Conservation (phyloP, 2,888 invertebrate genomes). For the Tetanocera ferruginea region DNA sequence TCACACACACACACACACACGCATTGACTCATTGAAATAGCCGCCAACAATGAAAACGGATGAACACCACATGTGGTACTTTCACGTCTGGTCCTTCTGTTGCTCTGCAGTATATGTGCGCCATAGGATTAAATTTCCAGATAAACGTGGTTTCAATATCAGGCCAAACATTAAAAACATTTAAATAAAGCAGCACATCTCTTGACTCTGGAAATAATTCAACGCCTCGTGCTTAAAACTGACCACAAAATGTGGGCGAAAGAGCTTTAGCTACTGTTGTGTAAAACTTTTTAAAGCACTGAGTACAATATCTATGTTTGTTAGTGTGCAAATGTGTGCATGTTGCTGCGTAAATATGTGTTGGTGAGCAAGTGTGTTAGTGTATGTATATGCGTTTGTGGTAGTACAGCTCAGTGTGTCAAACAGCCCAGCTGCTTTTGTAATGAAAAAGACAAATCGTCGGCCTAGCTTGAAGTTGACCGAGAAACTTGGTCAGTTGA, state of each 20-base stretch:
- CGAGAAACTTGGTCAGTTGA: not conserved
- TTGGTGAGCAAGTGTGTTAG: not conserved
- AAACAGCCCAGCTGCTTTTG: no score
- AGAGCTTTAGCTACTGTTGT: no score
- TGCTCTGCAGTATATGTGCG: not conserved
- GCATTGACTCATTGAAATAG: not conserved
- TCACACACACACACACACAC: not conserved
- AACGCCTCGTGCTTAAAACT: not conserved
- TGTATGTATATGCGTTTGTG: not conserved
- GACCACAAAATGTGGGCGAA: not conserved
- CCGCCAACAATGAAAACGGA: not conserved
- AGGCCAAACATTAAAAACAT: conserved; percentile 12
- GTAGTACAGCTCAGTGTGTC: not conserved
- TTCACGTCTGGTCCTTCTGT: not conserved
- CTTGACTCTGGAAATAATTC: not conserved
- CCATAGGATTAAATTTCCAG: conserved; percentile 22
- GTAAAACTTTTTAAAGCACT: not conserved
- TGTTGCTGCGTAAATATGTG: not conserved
- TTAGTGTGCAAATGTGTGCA: not conserved
- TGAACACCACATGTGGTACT: not conserved
- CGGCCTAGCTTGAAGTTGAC: no score
- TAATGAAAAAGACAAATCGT: no score
- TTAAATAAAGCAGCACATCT: not conserved
- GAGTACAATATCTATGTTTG: not conserved
- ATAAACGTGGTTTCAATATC: conserved; percentile 22